Conservation (phyloP, 2,888 invertebrate species). For the Ichneumoninae sp. region DNA sequence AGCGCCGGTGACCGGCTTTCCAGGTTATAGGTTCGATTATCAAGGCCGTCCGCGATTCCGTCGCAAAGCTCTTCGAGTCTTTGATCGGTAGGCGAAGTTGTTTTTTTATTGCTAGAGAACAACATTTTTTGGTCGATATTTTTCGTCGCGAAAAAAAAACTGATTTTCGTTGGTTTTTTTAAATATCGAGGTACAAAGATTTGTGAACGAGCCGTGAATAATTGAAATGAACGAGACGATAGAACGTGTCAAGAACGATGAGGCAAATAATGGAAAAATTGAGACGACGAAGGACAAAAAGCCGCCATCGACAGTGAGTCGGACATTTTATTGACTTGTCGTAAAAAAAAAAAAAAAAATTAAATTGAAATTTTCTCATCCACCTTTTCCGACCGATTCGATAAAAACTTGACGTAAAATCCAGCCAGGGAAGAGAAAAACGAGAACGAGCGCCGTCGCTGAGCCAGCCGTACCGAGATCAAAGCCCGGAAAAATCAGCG, state of each 20-base stretch:
- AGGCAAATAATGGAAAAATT: slow-evolving; percentile 61
- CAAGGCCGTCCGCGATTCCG: slow-evolving; percentile 60
- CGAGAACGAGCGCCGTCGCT: slow-evolving; percentile 50
- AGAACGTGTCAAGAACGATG: slow-evolving; percentile 53
- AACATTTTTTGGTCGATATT: not conserved
- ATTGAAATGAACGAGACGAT: slow-evolving; percentile 65
- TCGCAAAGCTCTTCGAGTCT: slow-evolving; percentile 1
- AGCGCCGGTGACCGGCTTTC: slow-evolving; percentile 42
- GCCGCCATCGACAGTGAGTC: slow-evolving; percentile 44
- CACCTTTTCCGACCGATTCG: not conserved
- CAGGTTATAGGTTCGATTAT: slow-evolving; percentile 19
- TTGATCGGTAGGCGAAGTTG: slow-evolving; percentile 18
- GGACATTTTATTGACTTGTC: slow-evolving; percentile 1
- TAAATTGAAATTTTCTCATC: not conserved
- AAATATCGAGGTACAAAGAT: not conserved
- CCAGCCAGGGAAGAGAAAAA: slow-evolving; percentile 57
- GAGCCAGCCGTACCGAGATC: slow-evolving; percentile 53
- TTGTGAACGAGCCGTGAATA: not conserved
- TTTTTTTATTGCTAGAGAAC: not conserved
- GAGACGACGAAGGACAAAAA: slow-evolving; percentile 57
- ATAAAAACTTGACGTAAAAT: not conserved
- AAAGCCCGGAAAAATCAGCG: slow-evolving; percentile 32
- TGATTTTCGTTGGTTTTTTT: not conserved
- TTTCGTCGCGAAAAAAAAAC: not conserved
- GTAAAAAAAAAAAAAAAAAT: not conserved